Conservation (phyloP, 2,113 vertebrate species). For the Eurystomus gularis region DNA sequence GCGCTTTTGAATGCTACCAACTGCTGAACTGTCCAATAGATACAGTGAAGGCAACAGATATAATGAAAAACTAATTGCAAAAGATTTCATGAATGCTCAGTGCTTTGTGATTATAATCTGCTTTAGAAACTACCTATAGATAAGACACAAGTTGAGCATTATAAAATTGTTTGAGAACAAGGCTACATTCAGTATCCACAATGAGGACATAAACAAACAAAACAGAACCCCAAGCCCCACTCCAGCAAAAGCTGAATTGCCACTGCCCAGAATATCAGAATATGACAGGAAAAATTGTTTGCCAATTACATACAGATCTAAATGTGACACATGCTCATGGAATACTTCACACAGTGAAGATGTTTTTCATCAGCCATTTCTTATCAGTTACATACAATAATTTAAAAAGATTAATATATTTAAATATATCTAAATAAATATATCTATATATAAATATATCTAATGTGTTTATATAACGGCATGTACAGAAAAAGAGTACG, state of each 20-base stretch:
- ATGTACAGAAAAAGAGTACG: neutral
- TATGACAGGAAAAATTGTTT: neutral
- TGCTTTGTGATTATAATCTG: neutral
- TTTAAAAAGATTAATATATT: neutral
- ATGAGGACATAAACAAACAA: neutral
- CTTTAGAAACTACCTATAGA: neutral
- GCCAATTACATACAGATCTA: neutral
- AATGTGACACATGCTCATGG: too few species aligned
- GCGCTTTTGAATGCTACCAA: neutral
- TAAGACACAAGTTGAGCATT: neutral
- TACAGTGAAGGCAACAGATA: neutral
- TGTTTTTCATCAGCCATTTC: neutral
- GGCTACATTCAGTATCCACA: neutral
- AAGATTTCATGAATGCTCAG: neutral
- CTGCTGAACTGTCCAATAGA: neutral
- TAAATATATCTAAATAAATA: neutral
- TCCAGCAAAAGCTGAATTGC: neutral
- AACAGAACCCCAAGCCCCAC: neutral
- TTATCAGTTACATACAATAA: neutral
- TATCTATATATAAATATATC: neutral
- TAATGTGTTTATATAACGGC: neutral
- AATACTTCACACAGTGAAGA: neutral
- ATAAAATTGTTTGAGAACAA: neutral
- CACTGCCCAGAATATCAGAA: neutral
- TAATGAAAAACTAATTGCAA: neutral